A percentile compares a stretch with the other conserved stretches of the same genome.
phyloP scores from a whole-genome alignment of 2,113 vertebrate species.

The Cettia cetti region DNA sequence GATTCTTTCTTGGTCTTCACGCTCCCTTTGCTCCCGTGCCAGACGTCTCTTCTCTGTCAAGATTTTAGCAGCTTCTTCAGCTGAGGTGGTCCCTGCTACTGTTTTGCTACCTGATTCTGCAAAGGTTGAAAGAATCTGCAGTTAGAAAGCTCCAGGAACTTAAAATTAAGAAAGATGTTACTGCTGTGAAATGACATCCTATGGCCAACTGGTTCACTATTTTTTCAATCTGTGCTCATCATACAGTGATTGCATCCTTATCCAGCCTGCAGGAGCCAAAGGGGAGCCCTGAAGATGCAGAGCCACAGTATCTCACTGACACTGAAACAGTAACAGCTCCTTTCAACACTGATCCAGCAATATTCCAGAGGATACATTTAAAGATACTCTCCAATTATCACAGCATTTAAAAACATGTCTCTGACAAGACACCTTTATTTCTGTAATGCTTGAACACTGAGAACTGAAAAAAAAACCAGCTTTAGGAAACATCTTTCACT shows the following conservation, averaged over 20 bases:
- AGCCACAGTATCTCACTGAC: not conserved
- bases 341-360: not conserved
- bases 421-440: not conserved
- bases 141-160: not conserved
- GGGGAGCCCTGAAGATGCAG: not conserved
- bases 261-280: not conserved
- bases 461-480: not conserved
- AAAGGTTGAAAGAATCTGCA: not conserved
- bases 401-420: not conserved
- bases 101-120: slow-evolving; percentile 75
- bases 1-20: slow-evolving; percentile 79
- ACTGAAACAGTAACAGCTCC: not conserved
- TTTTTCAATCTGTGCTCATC: not conserved
- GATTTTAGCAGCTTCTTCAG: slow-evolving; percentile 86
- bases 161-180: not conserved
- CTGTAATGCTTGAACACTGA: not conserved
- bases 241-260: not conserved
- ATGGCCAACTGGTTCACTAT: not conserved
- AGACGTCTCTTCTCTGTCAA: slow-evolving; percentile 84
- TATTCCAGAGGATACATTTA: not conserved
- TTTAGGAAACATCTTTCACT: not conserved
- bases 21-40: slow-evolving; percentile 84
- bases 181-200: not conserved
- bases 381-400: not conserved
- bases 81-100: slow-evolving; percentile 77